A percentile compares a stretch with the other conserved stretches of the same genome.
These are phyloP conservation scores for Leucophenga varia DNA, from an alignment of 1,140 invertebrate genomes.

Conservation along the genomic window DNA sequence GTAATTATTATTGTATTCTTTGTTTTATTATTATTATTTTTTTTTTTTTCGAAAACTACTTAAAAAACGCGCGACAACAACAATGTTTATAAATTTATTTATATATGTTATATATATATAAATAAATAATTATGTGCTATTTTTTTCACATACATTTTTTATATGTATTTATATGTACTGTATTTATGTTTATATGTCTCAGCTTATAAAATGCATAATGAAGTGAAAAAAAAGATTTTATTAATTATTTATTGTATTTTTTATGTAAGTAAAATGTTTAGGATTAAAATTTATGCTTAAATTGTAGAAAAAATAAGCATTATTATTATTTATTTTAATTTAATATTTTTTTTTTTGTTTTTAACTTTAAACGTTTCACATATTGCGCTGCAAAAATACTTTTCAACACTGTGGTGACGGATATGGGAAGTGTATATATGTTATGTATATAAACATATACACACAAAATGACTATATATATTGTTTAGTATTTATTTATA, in stretches of 20 bases:
- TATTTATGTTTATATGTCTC: too few relatives aligned
- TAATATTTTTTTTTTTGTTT: not conserved
- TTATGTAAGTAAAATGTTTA: too few relatives aligned
- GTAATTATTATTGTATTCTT: constrained; percentile 23
- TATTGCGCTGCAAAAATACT: not conserved
- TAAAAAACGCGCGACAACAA: constrained; percentile 9
- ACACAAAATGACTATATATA: constrained; percentile 10
- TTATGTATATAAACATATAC: constrained; percentile 2
- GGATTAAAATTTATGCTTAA: too few relatives aligned
- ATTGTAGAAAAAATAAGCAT: not conserved
- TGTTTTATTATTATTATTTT: not conserved
- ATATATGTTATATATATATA: not conserved
- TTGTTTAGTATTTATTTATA: not conserved
- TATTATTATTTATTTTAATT: constrained; percentile 1
- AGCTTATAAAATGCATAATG: too few relatives aligned
- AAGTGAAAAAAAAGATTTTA: too few relatives aligned
- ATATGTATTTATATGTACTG: too few relatives aligned
- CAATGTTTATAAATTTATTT: constrained; percentile 2
- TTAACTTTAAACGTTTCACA: constrained; percentile 5
- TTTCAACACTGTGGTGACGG: not conserved
- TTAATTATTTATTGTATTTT: constrained; percentile 3
- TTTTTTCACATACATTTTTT: not conserved
- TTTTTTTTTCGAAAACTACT: not conserved
- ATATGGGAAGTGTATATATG: constrained; percentile 1
- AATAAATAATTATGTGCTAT: not conserved